These are phyloP conservation scores for Hofmannophila pseudospretella DNA, from an alignment of 2,888 invertebrate genomes.

Conservation along the genomic window DNA sequence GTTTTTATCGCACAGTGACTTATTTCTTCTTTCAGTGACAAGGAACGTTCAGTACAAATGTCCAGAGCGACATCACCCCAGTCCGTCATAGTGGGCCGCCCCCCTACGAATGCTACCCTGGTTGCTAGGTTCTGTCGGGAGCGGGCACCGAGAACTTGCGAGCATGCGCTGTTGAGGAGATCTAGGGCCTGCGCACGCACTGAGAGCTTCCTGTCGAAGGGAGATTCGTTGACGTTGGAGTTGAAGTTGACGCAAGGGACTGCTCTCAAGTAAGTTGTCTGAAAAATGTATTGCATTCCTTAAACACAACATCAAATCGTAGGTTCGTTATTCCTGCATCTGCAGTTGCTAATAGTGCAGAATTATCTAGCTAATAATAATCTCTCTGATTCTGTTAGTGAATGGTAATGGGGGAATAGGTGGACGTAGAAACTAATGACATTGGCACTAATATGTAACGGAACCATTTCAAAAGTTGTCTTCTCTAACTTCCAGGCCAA, in stretches of 20 bases:
- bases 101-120: constrained; percentile 85
- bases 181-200: constrained; percentile 87
- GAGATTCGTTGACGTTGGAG: constrained; percentile 88
- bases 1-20: too few species aligned
- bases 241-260: constrained; percentile 89
- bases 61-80: constrained; percentile 69
- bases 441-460: too few species aligned
- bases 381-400: too few species aligned
- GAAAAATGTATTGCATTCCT: too few species aligned
- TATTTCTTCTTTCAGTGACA: constrained; percentile 51
- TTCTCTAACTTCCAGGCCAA: constrained; percentile 80
- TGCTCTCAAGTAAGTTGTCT: constrained; percentile 84
- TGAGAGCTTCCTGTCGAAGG: constrained; percentile 90
- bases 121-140: constrained; percentile 90
- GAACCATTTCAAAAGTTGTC: too few species aligned
- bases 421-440: too few species aligned
- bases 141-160: constrained; percentile 88
- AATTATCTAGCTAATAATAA: too few species aligned
- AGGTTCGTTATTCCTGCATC: not conserved
- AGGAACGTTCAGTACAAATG: constrained; percentile 68
- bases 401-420: too few species aligned
- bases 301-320: too few species aligned
- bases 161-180: constrained; percentile 83
- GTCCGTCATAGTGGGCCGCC: constrained; percentile 73
- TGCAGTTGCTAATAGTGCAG: not conserved